A percentile compares a stretch with the other conserved stretches of the same genome.
Evolutionary conservation across 2,113 vertebrate genomes (phyloP).

Genomic region (Crotalus tigris): DNA sequence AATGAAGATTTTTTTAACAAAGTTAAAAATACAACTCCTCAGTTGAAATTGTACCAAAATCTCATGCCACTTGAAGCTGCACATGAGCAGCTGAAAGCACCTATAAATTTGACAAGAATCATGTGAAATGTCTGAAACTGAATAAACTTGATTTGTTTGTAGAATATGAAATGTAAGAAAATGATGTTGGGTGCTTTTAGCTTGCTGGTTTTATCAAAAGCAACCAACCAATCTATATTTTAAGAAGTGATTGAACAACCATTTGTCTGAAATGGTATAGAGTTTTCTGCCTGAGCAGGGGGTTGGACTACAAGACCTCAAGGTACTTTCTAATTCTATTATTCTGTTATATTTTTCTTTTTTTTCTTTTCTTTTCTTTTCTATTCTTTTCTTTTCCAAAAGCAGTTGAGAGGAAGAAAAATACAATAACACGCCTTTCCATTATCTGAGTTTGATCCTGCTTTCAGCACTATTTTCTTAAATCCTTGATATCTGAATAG

Average conservation of each 20-base stretch:
- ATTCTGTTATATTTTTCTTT: too few relatives aligned
- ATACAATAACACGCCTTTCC: neutral
- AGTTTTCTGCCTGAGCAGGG: too few relatives aligned
- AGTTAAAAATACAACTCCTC: neutral
- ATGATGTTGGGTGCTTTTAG: constrained; percentile 10
- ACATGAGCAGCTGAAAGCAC: neutral
- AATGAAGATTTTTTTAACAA: neutral
- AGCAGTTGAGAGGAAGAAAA: constrained; percentile 6
- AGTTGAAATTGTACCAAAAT: neutral
- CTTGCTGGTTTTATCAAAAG: constrained; percentile 30
- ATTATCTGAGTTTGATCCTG: neutral
- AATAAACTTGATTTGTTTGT: neutral
- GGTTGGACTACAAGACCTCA: too few relatives aligned
- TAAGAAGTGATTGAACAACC: too few relatives aligned
- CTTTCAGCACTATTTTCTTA: neutral
- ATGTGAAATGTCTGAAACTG: neutral
- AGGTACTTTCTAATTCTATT: too few relatives aligned
- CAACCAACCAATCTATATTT: neutral
- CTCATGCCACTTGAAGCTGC: neutral
- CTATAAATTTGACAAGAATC: neutral
- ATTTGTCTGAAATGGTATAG: too few relatives aligned
- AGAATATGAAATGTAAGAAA: neutral
- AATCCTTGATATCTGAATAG: neutral
- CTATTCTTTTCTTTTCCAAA: neutral
- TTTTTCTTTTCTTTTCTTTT: too few relatives aligned